phyloP scores from a whole-genome alignment of 2,113 vertebrate species.

The Corythoichthys haematopterus region DNA sequence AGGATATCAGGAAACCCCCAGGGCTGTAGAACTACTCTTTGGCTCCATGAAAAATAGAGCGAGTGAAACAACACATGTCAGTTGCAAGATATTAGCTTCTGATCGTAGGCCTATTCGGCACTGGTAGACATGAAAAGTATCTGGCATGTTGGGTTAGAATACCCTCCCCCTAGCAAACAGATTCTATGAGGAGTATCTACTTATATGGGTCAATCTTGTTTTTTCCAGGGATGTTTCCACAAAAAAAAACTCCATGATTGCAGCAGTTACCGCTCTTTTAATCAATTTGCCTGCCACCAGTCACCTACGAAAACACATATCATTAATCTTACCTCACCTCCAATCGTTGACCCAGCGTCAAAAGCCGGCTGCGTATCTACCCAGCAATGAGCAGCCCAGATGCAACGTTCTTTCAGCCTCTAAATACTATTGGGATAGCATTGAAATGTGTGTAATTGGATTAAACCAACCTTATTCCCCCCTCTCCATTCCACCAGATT shows the following conservation, averaged over 20 bases:
- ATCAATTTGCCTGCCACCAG: not conserved
- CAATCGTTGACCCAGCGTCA: slow-evolving; percentile 15
- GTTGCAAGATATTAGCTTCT: not conserved
- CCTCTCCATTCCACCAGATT: slow-evolving; percentile 46
- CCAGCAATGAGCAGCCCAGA: slow-evolving; percentile 30
- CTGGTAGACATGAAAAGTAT: not conserved
- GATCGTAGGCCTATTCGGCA: not conserved
- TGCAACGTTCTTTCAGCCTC: slow-evolving; percentile 40
- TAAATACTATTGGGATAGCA: slow-evolving; percentile 52
- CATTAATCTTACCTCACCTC: slow-evolving; percentile 12
- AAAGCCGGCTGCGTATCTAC: slow-evolving; percentile 27
- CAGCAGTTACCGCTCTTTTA: not conserved
- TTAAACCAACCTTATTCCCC: slow-evolving; percentile 56
- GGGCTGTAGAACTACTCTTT: not conserved
- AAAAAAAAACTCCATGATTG: not conserved
- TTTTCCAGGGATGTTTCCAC: slow-evolving; percentile 1
- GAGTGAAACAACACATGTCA: not conserved
- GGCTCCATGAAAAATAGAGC: not conserved
- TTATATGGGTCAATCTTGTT: slow-evolving; percentile 26
- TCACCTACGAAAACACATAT: not conserved
- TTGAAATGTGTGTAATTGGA: slow-evolving; percentile 65
- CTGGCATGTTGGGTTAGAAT: not conserved
- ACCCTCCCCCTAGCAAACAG: not conserved
- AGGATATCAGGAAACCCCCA: not conserved
- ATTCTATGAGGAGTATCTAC: not conserved